Percentiles rank a stretch among this genome's conserved stretches.
phyloP scores from a whole-genome alignment of 2,113 vertebrate genomes.

The Xiphophorus hellerii region DNA sequence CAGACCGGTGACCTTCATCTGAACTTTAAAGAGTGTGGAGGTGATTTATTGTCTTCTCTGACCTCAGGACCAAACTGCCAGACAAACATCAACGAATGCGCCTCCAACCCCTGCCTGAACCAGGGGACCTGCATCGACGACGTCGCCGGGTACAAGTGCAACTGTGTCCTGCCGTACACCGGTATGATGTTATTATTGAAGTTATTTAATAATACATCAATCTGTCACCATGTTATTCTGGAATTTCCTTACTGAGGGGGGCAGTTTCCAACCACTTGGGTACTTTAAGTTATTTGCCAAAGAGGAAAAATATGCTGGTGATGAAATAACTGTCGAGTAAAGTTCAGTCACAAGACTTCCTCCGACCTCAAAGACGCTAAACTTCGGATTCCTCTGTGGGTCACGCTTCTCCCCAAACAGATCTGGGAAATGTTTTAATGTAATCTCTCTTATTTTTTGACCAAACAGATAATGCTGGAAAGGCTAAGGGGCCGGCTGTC shows the following conservation, averaged over 20 bases:
- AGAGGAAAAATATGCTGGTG: conserved; percentile 41
- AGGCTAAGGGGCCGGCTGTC: conserved; percentile 44
- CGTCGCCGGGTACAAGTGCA: conserved; percentile 94
- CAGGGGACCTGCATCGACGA: conserved; percentile 95
- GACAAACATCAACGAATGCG: conserved; percentile 96
- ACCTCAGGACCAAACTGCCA: conserved; percentile 92
- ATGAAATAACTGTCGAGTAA: conserved; percentile 49
- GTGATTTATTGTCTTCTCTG: not conserved
- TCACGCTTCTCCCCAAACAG: conserved; percentile 32
- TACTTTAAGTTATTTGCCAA: conserved; percentile 18
- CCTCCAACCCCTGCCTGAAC: conserved; percentile 96
- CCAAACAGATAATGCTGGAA: conserved; percentile 67
- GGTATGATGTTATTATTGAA: conserved; percentile 79
- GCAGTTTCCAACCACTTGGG: conserved; percentile 33
- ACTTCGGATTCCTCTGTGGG: conserved; percentile 45
- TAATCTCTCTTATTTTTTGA: conserved; percentile 56
- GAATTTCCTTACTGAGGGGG: conserved; percentile 37
- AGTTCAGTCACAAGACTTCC: conserved; percentile 73
- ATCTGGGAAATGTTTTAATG: conserved; percentile 59
- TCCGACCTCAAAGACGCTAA: conserved; percentile 33
- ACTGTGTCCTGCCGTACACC: conserved; percentile 92
- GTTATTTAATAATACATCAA: conserved; percentile 3
- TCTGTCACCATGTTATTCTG: conserved; percentile 27
- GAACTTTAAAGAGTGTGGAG: conserved; percentile 1
- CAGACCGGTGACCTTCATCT: not conserved